Percentiles rank a stretch among this genome's conserved stretches.
Evolutionary conservation across 2,888 invertebrate species (phyloP).

Genomic region (Nomada ferruginata): DNA sequence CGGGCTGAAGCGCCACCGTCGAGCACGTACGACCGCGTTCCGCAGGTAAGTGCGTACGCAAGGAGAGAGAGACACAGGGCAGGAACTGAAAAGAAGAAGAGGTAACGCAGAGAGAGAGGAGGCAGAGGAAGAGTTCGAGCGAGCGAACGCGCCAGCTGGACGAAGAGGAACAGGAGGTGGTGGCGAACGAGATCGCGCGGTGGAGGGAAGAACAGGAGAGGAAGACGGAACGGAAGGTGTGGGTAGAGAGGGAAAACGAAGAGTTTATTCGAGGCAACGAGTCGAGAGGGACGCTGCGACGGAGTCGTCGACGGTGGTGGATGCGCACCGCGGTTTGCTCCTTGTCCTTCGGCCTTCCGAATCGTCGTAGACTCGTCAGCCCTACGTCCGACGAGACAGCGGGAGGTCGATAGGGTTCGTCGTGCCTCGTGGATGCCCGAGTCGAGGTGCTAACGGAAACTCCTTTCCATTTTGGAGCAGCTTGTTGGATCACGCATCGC

Average conservation of each 20-base stretch:
- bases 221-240: slow-evolving; percentile 6
- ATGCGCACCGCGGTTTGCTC: slow-evolving; percentile 37
- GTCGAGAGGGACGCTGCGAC: slow-evolving; percentile 50
- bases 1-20: slow-evolving; percentile 69
- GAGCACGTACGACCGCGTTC: slow-evolving; percentile 75
- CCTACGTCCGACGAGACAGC: slow-evolving; percentile 11
- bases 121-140: slow-evolving; percentile 40
- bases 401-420: background rate
- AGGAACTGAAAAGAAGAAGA: slow-evolving; percentile 50
- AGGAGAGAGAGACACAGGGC: slow-evolving; percentile 62
- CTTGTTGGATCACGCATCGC: too few relatives aligned
- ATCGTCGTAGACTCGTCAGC: slow-evolving; percentile 22
- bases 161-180: slow-evolving; percentile 44
- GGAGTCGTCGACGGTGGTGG: slow-evolving; percentile 42
- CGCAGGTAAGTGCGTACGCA: slow-evolving; percentile 76
- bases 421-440: background rate
- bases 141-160: slow-evolving; percentile 39
- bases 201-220: slow-evolving; percentile 43
- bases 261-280: slow-evolving; percentile 61
- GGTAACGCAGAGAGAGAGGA: slow-evolving; percentile 47
- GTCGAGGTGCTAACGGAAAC: background rate
- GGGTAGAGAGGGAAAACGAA: slow-evolving; percentile 47
- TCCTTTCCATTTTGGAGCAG: too few relatives aligned
- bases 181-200: slow-evolving; percentile 2
- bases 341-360: slow-evolving; percentile 48